Evolutionary conservation across 2,888 invertebrate species (phyloP).

Genomic region (Mactromeris polynyma): DNA sequence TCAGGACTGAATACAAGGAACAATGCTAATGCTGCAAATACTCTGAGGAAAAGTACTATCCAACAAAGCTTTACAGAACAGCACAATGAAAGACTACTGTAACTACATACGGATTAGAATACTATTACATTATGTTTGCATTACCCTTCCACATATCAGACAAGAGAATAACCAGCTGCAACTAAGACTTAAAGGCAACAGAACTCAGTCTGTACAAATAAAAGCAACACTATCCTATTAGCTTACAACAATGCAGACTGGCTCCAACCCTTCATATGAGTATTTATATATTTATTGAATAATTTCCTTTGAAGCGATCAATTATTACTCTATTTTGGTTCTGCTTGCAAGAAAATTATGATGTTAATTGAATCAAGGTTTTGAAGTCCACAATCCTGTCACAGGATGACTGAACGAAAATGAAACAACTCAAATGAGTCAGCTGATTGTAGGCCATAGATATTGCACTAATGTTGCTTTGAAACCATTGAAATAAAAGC

Average conservation of each 20-base stretch:
- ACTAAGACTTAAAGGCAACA: neutral
- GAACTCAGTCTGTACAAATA: neutral
- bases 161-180: neutral
- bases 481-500: no score
- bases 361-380: neutral
- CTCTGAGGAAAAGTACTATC: no score
- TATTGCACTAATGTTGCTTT: no score
- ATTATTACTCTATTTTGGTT: constrained; percentile 13
- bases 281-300: constrained; percentile 14
- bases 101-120: no score
- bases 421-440: neutral
- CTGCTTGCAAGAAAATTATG: neutral
- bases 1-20: no score
- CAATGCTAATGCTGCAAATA: no score
- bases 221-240: constrained; percentile 5
- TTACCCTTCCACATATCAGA: neutral
- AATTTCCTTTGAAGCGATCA: neutral
- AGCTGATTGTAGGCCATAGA: no score
- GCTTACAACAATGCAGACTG: neutral
- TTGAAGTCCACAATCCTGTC: neutral
- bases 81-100: no score
- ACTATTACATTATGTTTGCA: neutral
- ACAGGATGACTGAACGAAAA: neutral
- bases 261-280: neutral
- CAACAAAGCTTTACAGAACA: no score